These are phyloP conservation scores for Chlamydotis undulata DNA, from an alignment of 2,113 vertebrate genomes.

Conservation along the genomic window DNA sequence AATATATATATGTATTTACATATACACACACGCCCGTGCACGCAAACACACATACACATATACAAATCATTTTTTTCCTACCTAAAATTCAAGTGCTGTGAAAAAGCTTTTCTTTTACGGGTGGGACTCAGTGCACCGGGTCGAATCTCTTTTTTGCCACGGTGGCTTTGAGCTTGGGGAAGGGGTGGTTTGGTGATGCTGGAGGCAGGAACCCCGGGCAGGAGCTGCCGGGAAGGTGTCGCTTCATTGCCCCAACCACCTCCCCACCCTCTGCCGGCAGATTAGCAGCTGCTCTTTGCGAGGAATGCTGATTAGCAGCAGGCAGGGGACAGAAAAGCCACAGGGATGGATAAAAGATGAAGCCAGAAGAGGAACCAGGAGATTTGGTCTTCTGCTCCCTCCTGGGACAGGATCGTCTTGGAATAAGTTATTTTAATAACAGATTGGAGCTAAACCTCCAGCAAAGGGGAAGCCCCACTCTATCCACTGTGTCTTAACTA, in stretches of 20 bases:
- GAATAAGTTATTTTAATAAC: neutral
- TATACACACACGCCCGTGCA: neutral
- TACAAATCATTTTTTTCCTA: neutral
- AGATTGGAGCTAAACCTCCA: neutral
- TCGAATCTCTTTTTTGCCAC: neutral
- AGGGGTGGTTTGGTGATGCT: neutral
- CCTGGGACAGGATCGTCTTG: fast-evolving
- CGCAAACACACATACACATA: conserved; percentile 9
- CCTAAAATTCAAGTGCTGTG: neutral
- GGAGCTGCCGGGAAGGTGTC: neutral
- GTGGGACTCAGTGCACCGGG: no score
- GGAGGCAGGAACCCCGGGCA: neutral
- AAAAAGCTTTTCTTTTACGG: neutral
- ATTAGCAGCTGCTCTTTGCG: conserved; percentile 45
- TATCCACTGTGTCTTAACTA: neutral
- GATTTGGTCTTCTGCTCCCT: neutral
- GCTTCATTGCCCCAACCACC: neutral
- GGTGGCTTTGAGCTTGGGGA: neutral
- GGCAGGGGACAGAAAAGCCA: conserved; percentile 45
- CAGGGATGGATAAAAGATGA: conserved; percentile 44
- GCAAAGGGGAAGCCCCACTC: neutral
- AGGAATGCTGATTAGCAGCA: conserved; percentile 61
- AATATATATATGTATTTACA: conserved; percentile 63
- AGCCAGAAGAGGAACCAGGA: conserved; percentile 34
- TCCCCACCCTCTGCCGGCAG: neutral